Percentiles rank a stretch among this genome's conserved stretches.
phyloP scores from a whole-genome alignment of 2,113 vertebrate species.

The Tenebrosternarchus preto region DNA sequence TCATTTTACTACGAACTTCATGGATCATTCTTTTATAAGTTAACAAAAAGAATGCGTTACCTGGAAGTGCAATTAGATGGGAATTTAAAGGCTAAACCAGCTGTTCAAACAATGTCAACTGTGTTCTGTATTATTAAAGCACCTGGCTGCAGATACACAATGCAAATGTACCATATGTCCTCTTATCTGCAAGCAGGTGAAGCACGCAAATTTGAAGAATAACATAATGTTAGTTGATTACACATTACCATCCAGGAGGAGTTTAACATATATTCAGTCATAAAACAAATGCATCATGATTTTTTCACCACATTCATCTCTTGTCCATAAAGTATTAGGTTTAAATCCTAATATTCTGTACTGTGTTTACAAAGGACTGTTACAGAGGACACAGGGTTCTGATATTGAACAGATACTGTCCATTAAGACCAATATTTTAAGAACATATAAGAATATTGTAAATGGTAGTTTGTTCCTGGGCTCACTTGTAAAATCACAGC shows the following conservation, averaged over 20 bases:
- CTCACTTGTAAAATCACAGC: too few species aligned
- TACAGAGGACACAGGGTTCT: too few species aligned
- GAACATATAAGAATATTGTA: too few species aligned
- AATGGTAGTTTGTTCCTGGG: too few species aligned
- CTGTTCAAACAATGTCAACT: neutral
- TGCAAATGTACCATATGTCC: conserved; percentile 12
- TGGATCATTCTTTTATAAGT: too few species aligned
- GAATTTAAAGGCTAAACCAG: too few species aligned
- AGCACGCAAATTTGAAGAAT: neutral
- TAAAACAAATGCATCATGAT: conserved; percentile 26
- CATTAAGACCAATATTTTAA: too few species aligned
- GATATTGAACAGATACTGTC: too few species aligned
- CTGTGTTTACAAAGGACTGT: too few species aligned
- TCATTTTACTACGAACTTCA: too few species aligned
- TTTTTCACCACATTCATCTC: neutral
- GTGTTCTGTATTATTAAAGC: neutral
- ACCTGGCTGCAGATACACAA: neutral
- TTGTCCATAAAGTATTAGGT: neutral
- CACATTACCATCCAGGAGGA: conserved; percentile 16
- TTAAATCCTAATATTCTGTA: neutral
- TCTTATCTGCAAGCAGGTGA: neutral
- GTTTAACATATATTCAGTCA: conserved; percentile 35
- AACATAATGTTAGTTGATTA: conserved; percentile 31
- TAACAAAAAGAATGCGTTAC: neutral
- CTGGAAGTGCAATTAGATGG: neutral